Base-by-base conservation (phyloP, 2,797 vertebrate species). In the Cuculus canorus region DNA sequence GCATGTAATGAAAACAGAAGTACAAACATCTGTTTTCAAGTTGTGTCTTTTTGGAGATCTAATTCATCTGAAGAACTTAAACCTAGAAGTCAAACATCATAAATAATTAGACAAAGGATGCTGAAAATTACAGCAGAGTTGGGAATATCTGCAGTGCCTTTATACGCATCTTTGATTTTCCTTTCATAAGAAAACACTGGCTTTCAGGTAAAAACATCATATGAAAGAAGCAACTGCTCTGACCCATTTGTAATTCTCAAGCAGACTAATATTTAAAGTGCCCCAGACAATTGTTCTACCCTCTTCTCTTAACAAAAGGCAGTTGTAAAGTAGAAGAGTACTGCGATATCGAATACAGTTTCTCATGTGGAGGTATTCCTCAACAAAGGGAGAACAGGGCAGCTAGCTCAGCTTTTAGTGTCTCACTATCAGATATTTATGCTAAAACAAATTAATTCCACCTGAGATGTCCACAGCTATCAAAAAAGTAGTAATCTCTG, bases 21-120 rank as follows among this genome's bases (percentile, higher is more conserved):
- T 89, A 71, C 43, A 80, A 91, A 92, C 91, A 85, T 87, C 83
- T 96, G 84, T 86, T 97, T 95, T 71, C 88, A 90, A 78, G 90
- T 90, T 94, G 68, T 2, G 84, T 65, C 56, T 76, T 86, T 93
- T 57, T 84, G 41, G 82, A 92, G 73, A 70, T 71, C 70, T 95
- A 75, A 93, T 76, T 90, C n/a, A n/a, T 91, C 77, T 91, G 84
- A 95, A 86, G 59, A 94, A 81, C 57, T 90, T 77, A 63, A 93
- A 94, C 28, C 32, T 53, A 95, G 53, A 80, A 96, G 90, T 78
- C 37, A 93, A 94, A 86, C 23, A 65, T 90, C 70, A 80, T 60
- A 85, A 95, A 95, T 91, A 95, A 94, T 92, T 87, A 94, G 82
- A 70, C 72, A 92, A 82, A 77, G 18, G 54, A 43, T 93, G 75